Conservation (phyloP, 2,113 vertebrate species). For the Heterotilapia buettikoferi region DNA sequence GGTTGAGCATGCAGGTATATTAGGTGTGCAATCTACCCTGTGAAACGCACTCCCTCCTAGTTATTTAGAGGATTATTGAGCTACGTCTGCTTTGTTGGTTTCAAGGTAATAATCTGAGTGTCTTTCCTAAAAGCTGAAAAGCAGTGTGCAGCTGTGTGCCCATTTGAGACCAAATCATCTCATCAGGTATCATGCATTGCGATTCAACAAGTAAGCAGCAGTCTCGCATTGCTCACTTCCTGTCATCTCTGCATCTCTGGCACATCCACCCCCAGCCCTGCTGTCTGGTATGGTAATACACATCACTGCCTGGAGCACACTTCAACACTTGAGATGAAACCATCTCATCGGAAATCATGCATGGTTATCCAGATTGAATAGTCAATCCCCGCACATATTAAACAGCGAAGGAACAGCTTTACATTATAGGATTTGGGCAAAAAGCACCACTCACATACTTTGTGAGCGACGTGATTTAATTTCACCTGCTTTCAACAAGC, state of each 20-base stretch:
- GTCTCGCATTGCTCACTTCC: conserved; percentile 17
- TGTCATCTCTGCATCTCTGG: conserved; percentile 20
- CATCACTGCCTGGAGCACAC: conserved; percentile 31
- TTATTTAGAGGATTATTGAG: conserved; percentile 12
- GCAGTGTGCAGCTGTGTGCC: conserved; percentile 13
- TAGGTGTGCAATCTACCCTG: background rate
- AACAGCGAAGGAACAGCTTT: background rate
- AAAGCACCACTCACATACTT: background rate
- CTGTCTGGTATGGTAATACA: conserved; percentile 31
- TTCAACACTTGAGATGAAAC: conserved; percentile 32
- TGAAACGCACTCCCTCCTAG: background rate
- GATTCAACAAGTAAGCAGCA: conserved; percentile 40
- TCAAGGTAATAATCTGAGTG: conserved; percentile 3
- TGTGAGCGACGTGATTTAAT: conserved; percentile 5
- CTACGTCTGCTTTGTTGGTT: background rate
- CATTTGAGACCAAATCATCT: conserved; percentile 13
- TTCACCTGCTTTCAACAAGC: conserved; percentile 17
- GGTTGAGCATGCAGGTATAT: background rate
- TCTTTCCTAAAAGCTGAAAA: conserved; percentile 17
- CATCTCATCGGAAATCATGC: conserved; percentile 21
- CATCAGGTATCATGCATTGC: background rate
- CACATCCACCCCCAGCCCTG: conserved; percentile 16
- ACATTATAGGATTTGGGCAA: conserved; percentile 9
- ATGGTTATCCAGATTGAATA: conserved; percentile 30
- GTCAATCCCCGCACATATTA: conserved; percentile 21